phyloP scores from a whole-genome alignment of 2,113 vertebrate species.

The Neomonachus schauinslandi region DNA sequence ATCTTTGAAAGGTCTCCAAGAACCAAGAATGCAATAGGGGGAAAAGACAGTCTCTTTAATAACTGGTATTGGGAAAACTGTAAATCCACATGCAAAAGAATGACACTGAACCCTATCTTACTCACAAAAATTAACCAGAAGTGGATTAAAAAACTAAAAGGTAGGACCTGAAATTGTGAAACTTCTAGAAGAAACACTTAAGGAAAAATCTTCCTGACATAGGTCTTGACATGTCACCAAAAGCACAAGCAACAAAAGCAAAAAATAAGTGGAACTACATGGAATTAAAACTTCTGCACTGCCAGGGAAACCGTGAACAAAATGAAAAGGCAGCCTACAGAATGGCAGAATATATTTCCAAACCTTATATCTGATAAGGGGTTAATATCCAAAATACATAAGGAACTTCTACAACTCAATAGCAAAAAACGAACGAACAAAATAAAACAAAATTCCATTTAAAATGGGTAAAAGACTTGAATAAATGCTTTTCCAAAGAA shows the following conservation, averaged over 20 bases:
- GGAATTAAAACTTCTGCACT: background rate
- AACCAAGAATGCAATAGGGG: background rate
- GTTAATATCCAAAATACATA: background rate
- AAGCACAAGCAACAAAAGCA: background rate
- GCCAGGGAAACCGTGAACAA: background rate
- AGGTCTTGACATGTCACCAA: background rate
- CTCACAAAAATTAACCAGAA: background rate
- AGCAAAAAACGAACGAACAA: background rate
- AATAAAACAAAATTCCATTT: background rate
- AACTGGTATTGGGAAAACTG: background rate
- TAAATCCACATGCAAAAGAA: background rate
- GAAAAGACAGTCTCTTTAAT: background rate
- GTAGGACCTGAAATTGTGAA: background rate
- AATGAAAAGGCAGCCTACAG: background rate
- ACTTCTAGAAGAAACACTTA: background rate
- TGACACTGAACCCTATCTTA: background rate
- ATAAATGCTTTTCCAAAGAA: background rate
- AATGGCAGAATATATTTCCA: background rate
- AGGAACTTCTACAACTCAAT: background rate
- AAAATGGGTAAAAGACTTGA: background rate
- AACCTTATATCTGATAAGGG: background rate
- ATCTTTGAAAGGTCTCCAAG: background rate
- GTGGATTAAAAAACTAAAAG: background rate
- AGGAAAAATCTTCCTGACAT: background rate
- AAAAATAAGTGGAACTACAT: background rate